Percentiles rank a stretch among this genome's conserved stretches.
phyloP scores from a whole-genome alignment of 1,140 invertebrate species.

The Mamestra configurata region DNA sequence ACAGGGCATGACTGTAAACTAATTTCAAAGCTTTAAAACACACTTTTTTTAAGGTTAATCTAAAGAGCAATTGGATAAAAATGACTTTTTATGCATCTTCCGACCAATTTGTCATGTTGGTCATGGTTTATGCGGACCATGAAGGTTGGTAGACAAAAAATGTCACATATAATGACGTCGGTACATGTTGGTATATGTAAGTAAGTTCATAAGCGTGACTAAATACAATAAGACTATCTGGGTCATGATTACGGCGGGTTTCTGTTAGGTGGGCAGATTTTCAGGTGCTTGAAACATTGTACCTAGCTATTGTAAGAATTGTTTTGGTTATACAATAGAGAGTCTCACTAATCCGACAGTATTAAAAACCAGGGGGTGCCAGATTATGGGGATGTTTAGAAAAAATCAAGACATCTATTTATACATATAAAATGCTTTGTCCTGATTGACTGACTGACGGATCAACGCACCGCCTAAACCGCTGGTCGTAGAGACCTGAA shows the following conservation, averaged over 20 bases:
- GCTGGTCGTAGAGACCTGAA: too few species aligned
- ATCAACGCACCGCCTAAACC: too few species aligned
- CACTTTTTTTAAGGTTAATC: constrained; percentile 18
- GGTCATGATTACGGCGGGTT: not conserved
- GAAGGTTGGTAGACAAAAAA: constrained; percentile 4
- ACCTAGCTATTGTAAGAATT: not conserved
- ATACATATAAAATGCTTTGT: too few species aligned
- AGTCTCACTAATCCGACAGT: too few species aligned
- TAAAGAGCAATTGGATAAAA: constrained; percentile 12
- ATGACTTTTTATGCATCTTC: constrained; percentile 6
- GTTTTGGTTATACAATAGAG: too few species aligned
- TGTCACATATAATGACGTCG: not conserved
- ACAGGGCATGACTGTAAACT: constrained; percentile 8
- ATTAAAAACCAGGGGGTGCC: too few species aligned
- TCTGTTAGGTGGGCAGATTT: not conserved
- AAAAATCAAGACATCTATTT: too few species aligned
- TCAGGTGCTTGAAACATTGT: not conserved
- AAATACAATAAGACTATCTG: constrained; percentile 14
- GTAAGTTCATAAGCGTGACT: constrained; percentile 9
- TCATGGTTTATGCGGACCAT: not conserved
- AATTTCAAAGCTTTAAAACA: not conserved
- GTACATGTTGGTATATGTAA: not conserved
- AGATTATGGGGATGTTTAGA: too few species aligned
- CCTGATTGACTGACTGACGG: too few species aligned
- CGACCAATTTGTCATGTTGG: not conserved